These are phyloP conservation scores for Colossoma macropomum DNA, from an alignment of 2,113 vertebrate species.

Conservation along the genomic window DNA sequence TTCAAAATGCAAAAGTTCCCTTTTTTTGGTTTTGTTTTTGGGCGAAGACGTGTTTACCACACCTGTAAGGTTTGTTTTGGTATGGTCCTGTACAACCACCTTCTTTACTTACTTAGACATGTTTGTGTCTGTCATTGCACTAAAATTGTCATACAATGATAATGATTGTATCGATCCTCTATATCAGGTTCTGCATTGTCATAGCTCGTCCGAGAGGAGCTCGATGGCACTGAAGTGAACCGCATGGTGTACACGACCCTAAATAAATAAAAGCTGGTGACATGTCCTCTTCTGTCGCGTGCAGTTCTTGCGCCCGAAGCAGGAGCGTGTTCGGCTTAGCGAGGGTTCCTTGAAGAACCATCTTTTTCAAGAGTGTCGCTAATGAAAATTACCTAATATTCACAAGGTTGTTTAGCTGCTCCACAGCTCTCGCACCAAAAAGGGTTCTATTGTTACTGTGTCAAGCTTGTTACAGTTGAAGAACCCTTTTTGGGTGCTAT, in stretches of 20 bases:
- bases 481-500: too few species aligned
- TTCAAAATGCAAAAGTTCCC: slow-evolving; percentile 53
- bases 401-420: too few species aligned
- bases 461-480: too few species aligned
- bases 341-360: too few species aligned
- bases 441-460: too few species aligned
- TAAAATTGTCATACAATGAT: slow-evolving; percentile 61
- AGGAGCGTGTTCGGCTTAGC: too few species aligned
- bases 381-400: too few species aligned
- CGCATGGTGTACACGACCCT: slow-evolving; percentile 56
- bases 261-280: slow-evolving; percentile 59
- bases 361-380: too few species aligned
- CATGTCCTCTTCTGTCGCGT: slow-evolving; percentile 24
- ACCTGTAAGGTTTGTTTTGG: slow-evolving; percentile 48
- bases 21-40: neutral
- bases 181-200: slow-evolving; percentile 54
- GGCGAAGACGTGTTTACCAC: slow-evolving; percentile 57
- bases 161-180: slow-evolving; percentile 58
- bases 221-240: slow-evolving; percentile 49
- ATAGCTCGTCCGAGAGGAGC: slow-evolving; percentile 53
- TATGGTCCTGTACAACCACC: slow-evolving; percentile 61
- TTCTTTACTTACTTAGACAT: slow-evolving; percentile 61
- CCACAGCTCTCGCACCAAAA: too few species aligned
- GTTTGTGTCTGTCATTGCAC: slow-evolving; percentile 61
- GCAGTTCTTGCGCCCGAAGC: neutral